Percentiles rank a stretch among this genome's conserved stretches.
These are phyloP conservation scores for Melanostoma scalare DNA, from an alignment of 2,888 invertebrate species.

Conservation along the genomic window DNA sequence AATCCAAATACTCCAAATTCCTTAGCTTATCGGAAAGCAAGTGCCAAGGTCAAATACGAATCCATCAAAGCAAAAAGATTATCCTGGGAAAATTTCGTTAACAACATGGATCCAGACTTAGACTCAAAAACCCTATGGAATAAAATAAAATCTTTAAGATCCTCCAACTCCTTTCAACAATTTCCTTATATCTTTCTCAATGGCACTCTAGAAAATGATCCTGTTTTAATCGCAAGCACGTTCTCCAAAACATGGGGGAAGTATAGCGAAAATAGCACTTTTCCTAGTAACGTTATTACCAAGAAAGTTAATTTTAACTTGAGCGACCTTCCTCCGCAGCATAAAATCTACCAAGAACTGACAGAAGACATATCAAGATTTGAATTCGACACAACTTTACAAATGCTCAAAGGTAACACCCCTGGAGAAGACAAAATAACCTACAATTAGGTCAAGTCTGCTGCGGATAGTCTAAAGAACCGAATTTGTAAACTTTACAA, in stretches of 20 bases:
- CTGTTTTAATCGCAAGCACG: neutral
- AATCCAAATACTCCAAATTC: neutral
- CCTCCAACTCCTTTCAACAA: neutral
- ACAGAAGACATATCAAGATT: too few species aligned
- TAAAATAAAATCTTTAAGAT: conserved; percentile 12
- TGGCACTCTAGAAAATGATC: neutral
- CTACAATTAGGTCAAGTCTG: conserved; percentile 6
- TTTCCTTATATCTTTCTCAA: conserved; percentile 5
- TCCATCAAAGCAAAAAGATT: too few species aligned
- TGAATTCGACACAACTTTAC: too few species aligned
- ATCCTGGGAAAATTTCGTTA: too few species aligned
- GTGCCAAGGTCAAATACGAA: neutral
- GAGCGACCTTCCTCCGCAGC: too few species aligned
- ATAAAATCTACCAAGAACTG: too few species aligned
- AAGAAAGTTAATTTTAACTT: too few species aligned
- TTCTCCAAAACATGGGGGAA: conserved; percentile 16
- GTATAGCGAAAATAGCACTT: conserved; percentile 19
- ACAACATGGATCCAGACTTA: neutral
- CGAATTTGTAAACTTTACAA: neutral
- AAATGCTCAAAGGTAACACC: too few species aligned
- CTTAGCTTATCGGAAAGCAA: neutral
- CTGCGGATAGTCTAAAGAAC: conserved; percentile 5
- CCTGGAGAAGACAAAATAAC: conserved; percentile 2
- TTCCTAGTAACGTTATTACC: neutral
- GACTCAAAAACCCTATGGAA: conserved; percentile 3